These are phyloP conservation scores for Phyllostomus discolor DNA, from an alignment of 2,113 vertebrate genomes.

Conservation along the genomic window DNA sequence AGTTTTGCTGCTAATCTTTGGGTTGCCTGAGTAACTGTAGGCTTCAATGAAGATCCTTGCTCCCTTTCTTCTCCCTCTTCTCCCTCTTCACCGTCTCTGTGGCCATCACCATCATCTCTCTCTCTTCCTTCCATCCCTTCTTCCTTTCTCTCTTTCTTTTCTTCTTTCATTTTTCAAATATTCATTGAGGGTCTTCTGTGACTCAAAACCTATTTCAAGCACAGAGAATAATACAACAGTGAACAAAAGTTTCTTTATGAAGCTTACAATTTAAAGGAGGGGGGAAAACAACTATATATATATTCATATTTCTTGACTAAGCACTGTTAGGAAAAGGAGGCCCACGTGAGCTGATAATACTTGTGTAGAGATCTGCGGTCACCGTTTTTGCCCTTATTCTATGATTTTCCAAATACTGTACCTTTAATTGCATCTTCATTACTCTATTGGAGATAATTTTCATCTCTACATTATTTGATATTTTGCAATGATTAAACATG, in stretches of 20 bases:
- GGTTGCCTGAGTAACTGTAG: neutral
- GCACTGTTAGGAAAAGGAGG: neutral
- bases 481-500: neutral
- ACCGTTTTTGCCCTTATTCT: neutral
- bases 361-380: no score
- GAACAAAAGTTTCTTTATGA: neutral
- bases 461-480: neutral
- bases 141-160: neutral
- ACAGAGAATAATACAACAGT: neutral
- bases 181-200: neutral
- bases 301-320: no score
- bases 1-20: neutral
- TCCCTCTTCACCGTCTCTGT: neutral
- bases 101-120: neutral
- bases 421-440: neutral
- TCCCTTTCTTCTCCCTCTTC: neutral
- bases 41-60: neutral
- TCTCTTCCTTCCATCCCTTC: neutral
- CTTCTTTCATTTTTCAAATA: neutral
- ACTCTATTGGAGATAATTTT: neutral
- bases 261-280: neutral
- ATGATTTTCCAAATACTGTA: neutral
- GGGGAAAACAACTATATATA: neutral
- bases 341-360: rapidly evolving
- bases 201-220: neutral